These are phyloP conservation scores for Kryptopterus vitreolus DNA, from an alignment of 2,797 vertebrate genomes.

Conservation along the genomic window DNA sequence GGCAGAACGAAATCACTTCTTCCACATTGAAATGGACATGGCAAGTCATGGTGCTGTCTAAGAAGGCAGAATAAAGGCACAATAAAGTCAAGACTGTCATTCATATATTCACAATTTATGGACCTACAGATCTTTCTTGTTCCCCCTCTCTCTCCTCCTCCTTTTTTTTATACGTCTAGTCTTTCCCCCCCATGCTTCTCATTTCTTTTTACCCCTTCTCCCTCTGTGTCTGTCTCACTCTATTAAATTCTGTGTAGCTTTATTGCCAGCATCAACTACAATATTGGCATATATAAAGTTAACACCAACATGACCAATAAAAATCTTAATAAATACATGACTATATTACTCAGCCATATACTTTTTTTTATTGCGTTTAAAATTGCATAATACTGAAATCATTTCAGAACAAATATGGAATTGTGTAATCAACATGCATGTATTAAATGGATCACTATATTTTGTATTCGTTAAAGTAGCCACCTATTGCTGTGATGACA, in stretches of 20 bases:
- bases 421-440: too few relatives aligned
- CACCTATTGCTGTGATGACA: too few relatives aligned
- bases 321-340: background rate
- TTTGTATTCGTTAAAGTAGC: too few relatives aligned
- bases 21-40: constrained; percentile 53
- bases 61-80: constrained; percentile 42
- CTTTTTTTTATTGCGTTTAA: too few relatives aligned
- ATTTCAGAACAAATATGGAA: too few relatives aligned
- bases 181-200: background rate
- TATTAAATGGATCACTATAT: too few relatives aligned
- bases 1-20: constrained; percentile 48
- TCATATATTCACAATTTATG: constrained; percentile 18
- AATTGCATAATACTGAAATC: too few relatives aligned
- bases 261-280: background rate
- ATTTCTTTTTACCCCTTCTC: background rate
- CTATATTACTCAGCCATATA: background rate
- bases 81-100: constrained; percentile 44
- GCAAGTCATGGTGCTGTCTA: constrained; percentile 54
- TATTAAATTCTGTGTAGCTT: background rate
- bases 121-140: background rate
- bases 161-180: background rate
- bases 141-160: background rate
- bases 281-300: background rate
- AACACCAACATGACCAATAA: background rate
- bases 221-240: background rate